Base-by-base conservation (phyloP, 2,797 vertebrate species). In the Sciurus vulgaris region DNA sequence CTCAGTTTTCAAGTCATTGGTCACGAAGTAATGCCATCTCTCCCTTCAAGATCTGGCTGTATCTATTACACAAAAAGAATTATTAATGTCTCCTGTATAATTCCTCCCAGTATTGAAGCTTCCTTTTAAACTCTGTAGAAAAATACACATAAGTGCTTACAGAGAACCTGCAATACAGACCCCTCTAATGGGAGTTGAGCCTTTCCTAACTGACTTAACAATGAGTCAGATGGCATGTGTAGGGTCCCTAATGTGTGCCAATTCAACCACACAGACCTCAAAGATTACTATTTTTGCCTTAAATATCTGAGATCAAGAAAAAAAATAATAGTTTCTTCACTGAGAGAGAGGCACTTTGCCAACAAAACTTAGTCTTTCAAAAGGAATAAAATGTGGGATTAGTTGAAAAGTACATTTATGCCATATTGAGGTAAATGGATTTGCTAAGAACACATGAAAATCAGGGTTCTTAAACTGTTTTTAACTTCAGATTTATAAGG, bases 271-370 rank as follows among this genome's bases (percentile, higher is more conserved):
- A 77, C 2, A 88, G 88, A 79, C 78, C 81, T 96, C 92, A 83
- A 77, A 95, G 26, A 86, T 90, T 35, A 59, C 91, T 96, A 86
- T 93, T 97, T 96, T 87, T 96, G 87, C 54, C 77, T 87, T 93
- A 93, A 89, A 95, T 28, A 67, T 96, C 67, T 94, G 87, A 95
- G 73, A 82, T 35, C 59, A 92, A 79, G 56, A 95, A 94, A 95
- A 92, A 89, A 61, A 94, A 96, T 78, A 96, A 97, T 72, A 92
- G 93, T 91, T 91, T 97, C 81, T 91, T 97, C 88, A 97, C 56
- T 88, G 67, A n/a, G 51, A 89, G 17, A 22, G 54, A 67, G 88
- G 88, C 74, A 69, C 4, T 88, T 91, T 88, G 81, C 94, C 96
- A 97, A 91, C 33, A 89, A 74, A 93, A 92, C 30, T 91, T 88